Evolutionary conservation across 2,797 vertebrate genomes (phyloP).

Genomic region (Myoxocephalus aenaeus): DNA sequence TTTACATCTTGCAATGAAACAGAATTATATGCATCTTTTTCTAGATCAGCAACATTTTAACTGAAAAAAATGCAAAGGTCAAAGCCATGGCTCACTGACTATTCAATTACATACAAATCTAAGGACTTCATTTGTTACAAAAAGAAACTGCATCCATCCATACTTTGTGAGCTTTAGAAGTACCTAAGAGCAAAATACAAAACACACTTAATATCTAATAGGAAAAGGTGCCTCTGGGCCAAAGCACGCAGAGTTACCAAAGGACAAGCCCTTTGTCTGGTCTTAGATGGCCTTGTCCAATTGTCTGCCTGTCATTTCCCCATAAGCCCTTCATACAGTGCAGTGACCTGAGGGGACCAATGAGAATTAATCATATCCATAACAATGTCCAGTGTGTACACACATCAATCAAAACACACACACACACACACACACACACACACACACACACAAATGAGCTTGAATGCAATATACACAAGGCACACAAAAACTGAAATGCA

Average conservation of each 20-base stretch:
- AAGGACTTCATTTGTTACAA: background rate
- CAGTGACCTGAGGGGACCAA: constrained; percentile 39
- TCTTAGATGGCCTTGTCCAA: constrained; percentile 40
- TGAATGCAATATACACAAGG: background rate
- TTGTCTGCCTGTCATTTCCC: constrained; percentile 44
- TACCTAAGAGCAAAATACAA: constrained; percentile 4
- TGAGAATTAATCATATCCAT: constrained; percentile 47
- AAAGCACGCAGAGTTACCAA: constrained; percentile 14
- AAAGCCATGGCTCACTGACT: background rate
- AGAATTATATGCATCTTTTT: constrained; percentile 6
- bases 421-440: background rate
- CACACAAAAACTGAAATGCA: background rate
- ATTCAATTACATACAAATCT: background rate
- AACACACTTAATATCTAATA: background rate
- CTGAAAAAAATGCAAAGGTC: constrained; percentile 16
- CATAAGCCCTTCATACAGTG: constrained; percentile 30
- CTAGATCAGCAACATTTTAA: constrained; percentile 5
- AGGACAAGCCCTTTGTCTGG: constrained; percentile 39
- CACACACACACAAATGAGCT: too few relatives aligned
- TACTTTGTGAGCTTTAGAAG: background rate
- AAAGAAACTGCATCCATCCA: background rate
- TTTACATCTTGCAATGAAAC: background rate
- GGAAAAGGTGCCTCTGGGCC: background rate
- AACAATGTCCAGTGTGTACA: constrained; percentile 42
- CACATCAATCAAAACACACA: constrained; percentile 37